Conservation (phyloP, 2,113 vertebrate species). For the Conger conger region DNA sequence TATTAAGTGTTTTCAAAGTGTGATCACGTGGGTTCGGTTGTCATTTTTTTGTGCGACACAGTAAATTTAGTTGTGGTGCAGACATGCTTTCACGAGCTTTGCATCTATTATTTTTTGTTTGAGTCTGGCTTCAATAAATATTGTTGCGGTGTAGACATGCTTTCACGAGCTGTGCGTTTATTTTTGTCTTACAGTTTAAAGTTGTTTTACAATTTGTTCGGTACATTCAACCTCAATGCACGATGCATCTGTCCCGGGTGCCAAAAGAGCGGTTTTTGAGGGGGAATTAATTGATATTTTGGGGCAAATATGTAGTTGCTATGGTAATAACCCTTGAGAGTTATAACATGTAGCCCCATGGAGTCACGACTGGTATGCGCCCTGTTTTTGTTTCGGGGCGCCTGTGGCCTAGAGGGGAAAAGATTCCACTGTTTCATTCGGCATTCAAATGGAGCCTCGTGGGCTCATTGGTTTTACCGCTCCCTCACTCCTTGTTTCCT, state of each 20-base stretch:
- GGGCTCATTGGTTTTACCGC: background rate
- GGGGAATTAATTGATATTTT: constrained; percentile 16
- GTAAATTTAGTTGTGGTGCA: too few species aligned
- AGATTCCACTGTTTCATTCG: background rate
- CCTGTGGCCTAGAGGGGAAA: background rate
- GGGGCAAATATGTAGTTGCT: constrained; percentile 39
- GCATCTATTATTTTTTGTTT: background rate
- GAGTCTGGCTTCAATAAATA: too few species aligned
- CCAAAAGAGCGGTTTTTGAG: background rate
- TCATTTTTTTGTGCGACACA: too few species aligned
- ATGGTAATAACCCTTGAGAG: constrained; percentile 28
- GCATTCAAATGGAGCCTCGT: background rate
- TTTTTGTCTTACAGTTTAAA: background rate
- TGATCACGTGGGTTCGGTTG: too few species aligned
- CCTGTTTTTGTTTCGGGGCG: constrained; percentile 16
- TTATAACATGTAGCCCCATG: constrained; percentile 19
- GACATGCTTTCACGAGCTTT: background rate
- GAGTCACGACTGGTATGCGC: constrained; percentile 24
- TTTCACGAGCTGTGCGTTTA: background rate
- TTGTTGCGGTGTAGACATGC: too few species aligned
- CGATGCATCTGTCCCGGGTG: background rate
- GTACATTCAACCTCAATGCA: background rate
- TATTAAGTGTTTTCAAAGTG: too few species aligned
- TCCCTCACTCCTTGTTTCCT: background rate
- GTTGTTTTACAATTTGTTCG: background rate